Conservation (phyloP, 2,797 vertebrate species). For the Tapera naevia region DNA sequence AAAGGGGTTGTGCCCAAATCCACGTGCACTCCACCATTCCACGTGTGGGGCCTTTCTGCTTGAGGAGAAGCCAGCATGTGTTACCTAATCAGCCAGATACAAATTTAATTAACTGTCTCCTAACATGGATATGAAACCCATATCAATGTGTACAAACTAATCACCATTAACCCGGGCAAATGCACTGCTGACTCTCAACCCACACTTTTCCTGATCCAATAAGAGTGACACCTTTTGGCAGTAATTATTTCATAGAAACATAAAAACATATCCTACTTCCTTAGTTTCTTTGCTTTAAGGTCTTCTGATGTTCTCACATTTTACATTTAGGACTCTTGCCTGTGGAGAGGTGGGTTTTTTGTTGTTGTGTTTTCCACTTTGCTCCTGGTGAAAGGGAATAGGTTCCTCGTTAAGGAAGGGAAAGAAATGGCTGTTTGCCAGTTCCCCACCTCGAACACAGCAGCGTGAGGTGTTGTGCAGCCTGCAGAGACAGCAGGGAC, state of each 20-base stretch:
- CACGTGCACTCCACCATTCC: not conserved
- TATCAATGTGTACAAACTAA: not conserved
- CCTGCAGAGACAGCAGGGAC: not conserved
- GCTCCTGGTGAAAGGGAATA: not conserved
- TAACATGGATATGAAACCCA: not conserved
- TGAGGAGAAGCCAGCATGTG: not conserved
- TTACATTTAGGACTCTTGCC: not conserved
- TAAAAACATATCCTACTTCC: not conserved
- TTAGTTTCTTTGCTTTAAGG: not conserved
- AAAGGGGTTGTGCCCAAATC: not conserved
- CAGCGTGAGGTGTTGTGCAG: not conserved
- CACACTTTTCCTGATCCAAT: not conserved
- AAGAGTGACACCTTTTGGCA: not conserved
- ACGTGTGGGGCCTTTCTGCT: not conserved
- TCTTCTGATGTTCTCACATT: not conserved
- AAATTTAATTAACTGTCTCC: not conserved
- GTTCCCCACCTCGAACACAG: fast-evolving
- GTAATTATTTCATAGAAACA: not conserved
- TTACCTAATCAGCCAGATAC: not conserved
- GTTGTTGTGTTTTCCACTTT: not conserved
- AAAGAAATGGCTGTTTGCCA: not conserved
- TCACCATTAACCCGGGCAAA: not conserved
- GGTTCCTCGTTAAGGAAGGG: not conserved
- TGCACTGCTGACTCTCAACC: not conserved
- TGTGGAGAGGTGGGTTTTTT: not conserved